Evolutionary conservation across 2,797 vertebrate genomes (phyloP).

Genomic region (Coregonus sp.): DNA sequence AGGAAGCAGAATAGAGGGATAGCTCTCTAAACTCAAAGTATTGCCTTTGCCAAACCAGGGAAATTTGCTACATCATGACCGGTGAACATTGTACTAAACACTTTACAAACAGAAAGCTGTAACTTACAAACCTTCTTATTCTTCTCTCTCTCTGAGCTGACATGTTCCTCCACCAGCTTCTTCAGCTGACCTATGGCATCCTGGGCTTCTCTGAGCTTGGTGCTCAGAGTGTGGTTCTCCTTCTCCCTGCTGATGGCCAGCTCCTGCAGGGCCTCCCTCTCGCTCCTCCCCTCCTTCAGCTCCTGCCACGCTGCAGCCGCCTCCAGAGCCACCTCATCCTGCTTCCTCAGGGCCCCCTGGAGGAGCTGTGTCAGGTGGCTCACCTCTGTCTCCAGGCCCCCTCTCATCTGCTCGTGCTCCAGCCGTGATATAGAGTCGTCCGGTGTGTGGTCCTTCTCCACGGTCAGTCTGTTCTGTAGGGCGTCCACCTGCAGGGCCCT

Average conservation of each 20-base stretch:
- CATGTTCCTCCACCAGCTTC: conserved; percentile 84
- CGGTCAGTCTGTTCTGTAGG: conserved; percentile 80
- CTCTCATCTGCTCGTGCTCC: conserved; percentile 79
- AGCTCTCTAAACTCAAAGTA: neutral
- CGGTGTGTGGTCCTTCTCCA: conserved; percentile 75
- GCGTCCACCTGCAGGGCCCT: conserved; percentile 80
- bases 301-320: conserved; percentile 84
- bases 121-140: conserved; percentile 85
- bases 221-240: conserved; percentile 79
- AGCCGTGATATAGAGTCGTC: conserved; percentile 78
- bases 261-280: conserved; percentile 80
- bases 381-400: conserved; percentile 81
- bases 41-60: neutral
- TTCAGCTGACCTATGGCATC: conserved; percentile 87
- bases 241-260: conserved; percentile 81
- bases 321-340: conserved; percentile 86
- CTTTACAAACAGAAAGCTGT: neutral
- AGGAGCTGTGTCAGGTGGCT: conserved; percentile 82
- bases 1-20: neutral
- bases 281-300: conserved; percentile 79
- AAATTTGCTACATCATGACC: neutral
- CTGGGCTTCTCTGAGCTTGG: conserved; percentile 82
- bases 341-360: conserved; percentile 86
- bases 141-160: conserved; percentile 90
- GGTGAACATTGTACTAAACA: neutral